These are phyloP conservation scores for Thalpophila matura DNA, from an alignment of 2,888 invertebrate genomes.

Conservation along the genomic window DNA sequence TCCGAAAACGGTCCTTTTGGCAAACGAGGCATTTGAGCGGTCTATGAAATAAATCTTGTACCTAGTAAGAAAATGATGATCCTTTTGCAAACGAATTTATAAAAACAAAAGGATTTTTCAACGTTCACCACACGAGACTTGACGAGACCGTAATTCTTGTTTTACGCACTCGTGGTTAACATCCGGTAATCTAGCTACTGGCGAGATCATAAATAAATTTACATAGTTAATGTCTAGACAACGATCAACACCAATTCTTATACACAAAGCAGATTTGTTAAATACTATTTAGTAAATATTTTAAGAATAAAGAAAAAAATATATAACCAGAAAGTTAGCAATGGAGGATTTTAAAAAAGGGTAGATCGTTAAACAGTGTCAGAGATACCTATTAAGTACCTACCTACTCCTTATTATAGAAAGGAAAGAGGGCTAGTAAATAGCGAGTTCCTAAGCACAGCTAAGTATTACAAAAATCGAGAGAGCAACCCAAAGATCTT, in stretches of 20 bases:
- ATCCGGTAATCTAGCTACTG: conserved; percentile 55
- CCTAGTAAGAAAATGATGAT: conserved; percentile 11
- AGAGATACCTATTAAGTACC: conserved; percentile 18
- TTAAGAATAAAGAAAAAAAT: conserved; percentile 13
- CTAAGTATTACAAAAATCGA: conserved; percentile 55
- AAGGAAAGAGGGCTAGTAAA: conserved; percentile 39
- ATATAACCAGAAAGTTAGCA: neutral
- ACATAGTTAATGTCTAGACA: conserved; percentile 57
- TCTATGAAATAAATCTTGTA: conserved; percentile 16
- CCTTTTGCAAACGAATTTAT: conserved; percentile 27
- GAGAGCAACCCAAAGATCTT: too few species aligned
- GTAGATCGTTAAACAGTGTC: neutral
- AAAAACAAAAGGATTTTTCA: conserved; percentile 37
- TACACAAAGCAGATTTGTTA: conserved; percentile 59
- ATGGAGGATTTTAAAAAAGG: neutral
- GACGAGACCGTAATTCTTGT: conserved; percentile 47
- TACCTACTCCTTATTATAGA: conserved; percentile 26
- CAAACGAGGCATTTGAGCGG: conserved; percentile 9
- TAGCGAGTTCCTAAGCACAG: conserved; percentile 37
- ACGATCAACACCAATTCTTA: conserved; percentile 48
- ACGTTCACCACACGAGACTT: conserved; percentile 16
- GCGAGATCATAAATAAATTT: conserved; percentile 61
- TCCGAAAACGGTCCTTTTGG: conserved; percentile 3
- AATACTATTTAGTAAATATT: conserved; percentile 33
- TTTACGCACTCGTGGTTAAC: conserved; percentile 60